Conservation (phyloP, 2,888 invertebrate species). For the Ochropacha duplaris region DNA sequence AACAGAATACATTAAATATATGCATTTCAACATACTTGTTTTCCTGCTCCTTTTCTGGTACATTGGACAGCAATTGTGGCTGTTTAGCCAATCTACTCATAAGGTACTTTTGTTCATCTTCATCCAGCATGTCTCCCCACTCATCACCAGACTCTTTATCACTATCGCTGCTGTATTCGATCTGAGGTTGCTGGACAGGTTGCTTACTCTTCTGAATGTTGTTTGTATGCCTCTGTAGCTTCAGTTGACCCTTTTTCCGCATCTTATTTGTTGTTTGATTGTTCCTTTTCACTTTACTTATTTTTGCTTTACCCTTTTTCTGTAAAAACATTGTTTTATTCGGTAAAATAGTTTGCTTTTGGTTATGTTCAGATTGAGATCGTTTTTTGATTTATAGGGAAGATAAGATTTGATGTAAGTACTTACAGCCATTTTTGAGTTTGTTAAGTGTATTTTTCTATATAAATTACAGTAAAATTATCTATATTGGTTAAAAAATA, state of each 20-base stretch:
- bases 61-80: conserved; percentile 64
- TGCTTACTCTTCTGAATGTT: conserved; percentile 65
- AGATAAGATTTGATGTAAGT: conserved; percentile 4
- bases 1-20: too few relatives aligned
- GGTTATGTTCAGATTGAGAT: conserved; percentile 9
- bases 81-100: conserved; percentile 68
- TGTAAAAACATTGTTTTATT: conserved; percentile 37
- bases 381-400: conserved; percentile 1
- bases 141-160: conserved; percentile 78
- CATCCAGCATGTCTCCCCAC: conserved; percentile 83
- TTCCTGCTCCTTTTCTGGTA: conserved; percentile 60
- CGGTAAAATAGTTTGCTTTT: conserved; percentile 8
- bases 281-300: conserved; percentile 81
- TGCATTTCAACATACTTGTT: conserved; percentile 31
- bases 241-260: conserved; percentile 79
- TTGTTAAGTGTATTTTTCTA: conserved; percentile 8
- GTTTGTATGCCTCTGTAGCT: conserved; percentile 67
- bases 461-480: background rate
- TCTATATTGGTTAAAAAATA: conserved; percentile 10
- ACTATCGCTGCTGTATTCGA: conserved; percentile 71
- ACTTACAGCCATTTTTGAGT: conserved; percentile 64
- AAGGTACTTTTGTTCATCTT: conserved; percentile 81
- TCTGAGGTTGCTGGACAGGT: conserved; percentile 45
- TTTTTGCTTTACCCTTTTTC: conserved; percentile 80
- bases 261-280: conserved; percentile 83